Evolutionary conservation across 2,797 vertebrate genomes (phyloP).

Genomic region (Cyclura pinguis): DNA sequence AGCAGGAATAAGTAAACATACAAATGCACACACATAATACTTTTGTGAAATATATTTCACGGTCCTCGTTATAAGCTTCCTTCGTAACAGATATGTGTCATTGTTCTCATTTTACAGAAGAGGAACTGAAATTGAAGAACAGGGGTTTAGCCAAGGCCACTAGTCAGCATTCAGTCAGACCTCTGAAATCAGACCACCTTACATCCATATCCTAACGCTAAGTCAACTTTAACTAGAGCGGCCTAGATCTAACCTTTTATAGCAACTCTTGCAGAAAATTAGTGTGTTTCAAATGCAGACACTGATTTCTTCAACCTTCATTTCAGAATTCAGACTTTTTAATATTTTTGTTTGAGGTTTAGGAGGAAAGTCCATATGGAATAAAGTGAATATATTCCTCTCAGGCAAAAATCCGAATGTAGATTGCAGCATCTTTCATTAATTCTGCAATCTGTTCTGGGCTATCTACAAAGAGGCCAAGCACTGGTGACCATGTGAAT

Average conservation of each 20-base stretch:
- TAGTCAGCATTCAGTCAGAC: background rate
- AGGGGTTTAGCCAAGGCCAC: background rate
- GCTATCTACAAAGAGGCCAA: background rate
- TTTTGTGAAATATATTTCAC: background rate
- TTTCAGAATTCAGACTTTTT: too few relatives aligned
- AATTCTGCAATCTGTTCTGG: background rate
- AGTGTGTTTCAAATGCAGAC: background rate
- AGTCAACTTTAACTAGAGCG: background rate
- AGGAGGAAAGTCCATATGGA: background rate
- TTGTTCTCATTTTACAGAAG: background rate
- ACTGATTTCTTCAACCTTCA: background rate
- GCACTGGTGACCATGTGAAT: background rate
- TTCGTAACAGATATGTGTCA: background rate
- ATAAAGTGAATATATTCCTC: background rate
- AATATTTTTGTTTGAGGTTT: background rate
- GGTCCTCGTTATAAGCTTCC: background rate
- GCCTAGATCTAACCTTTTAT: background rate
- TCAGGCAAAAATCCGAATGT: background rate
- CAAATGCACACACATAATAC: background rate
- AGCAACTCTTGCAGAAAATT: background rate
- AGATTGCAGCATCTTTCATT: background rate
- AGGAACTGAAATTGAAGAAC: background rate
- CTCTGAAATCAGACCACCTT: background rate
- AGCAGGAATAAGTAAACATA: background rate
- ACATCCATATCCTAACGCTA: background rate